Evolutionary conservation across 2,888 invertebrate species (phyloP).

Genomic region (Morinoia aosen): DNA sequence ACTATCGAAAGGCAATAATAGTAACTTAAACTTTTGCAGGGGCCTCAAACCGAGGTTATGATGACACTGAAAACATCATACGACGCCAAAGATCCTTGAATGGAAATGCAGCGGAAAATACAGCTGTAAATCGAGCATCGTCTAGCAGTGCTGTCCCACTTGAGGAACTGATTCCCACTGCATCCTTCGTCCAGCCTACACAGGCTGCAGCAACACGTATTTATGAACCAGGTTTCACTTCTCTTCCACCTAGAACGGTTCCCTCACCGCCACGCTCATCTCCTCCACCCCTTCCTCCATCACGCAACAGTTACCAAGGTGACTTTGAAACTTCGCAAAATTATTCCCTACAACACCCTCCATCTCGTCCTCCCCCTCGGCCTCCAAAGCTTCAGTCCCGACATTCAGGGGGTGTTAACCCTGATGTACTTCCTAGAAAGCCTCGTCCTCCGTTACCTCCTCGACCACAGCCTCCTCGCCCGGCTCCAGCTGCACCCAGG

Average conservation of each 20-base stretch:
- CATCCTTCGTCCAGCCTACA: neutral
- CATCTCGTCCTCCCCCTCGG: neutral
- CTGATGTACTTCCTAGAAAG: neutral
- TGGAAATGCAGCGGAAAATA: neutral
- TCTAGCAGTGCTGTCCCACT: neutral
- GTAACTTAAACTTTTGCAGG: neutral
- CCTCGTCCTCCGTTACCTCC: neutral
- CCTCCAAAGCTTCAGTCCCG: neutral
- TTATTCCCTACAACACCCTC: neutral
- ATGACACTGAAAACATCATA: neutral
- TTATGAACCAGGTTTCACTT: neutral
- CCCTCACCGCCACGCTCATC: neutral
- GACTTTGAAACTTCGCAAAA: neutral
- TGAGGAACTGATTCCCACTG: neutral
- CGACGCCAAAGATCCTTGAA: neutral
- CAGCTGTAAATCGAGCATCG: neutral
- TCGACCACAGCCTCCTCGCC: neutral
- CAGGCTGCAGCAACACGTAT: neutral
- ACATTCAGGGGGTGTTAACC: neutral
- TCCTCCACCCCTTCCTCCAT: neutral
- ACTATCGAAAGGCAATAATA: neutral
- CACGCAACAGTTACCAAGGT: neutral
- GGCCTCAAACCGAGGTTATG: neutral
- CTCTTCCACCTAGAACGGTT: neutral
- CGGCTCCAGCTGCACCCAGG: neutral